Percentiles rank a stretch among this genome's conserved stretches.
Evolutionary conservation across 1,140 invertebrate genomes (phyloP).

Genomic region (Diachasma alloeum): DNA sequence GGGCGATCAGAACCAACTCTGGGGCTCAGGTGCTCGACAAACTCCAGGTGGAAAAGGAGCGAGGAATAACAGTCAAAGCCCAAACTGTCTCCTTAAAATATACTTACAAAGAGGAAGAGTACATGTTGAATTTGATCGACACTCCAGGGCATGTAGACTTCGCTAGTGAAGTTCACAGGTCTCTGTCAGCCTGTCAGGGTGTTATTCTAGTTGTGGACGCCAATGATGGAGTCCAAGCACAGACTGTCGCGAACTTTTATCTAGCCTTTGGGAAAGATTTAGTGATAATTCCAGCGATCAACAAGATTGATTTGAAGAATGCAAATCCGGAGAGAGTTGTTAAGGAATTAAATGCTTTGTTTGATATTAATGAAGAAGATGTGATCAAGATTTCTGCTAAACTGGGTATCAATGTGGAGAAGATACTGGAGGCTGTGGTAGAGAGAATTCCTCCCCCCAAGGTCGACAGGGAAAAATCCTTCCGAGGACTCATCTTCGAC

Average conservation of each 20-base stretch:
- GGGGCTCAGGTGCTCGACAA: constrained; percentile 89
- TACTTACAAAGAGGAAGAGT: constrained; percentile 70
- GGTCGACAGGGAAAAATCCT: constrained; percentile 68
- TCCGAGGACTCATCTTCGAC: constrained; percentile 90
- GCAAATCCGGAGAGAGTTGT: constrained; percentile 85
- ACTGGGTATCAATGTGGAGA: constrained; percentile 79
- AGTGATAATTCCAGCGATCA: constrained; percentile 90
- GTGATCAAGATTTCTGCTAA: constrained; percentile 89
- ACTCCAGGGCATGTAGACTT: constrained; percentile 99
- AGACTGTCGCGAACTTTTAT: constrained; percentile 97
- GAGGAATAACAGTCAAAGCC: constrained; percentile 98
- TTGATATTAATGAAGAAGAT: constrained; percentile 79
- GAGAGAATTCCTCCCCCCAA: constrained; percentile 80
- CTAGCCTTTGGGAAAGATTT: constrained; percentile 86
- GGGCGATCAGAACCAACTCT: constrained; percentile 76
- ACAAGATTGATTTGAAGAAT: constrained; percentile 95
- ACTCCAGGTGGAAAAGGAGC: constrained; percentile 88
- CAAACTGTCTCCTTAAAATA: constrained; percentile 93
- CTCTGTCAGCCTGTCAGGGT: constrained; percentile 92
- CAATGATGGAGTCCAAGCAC: constrained; percentile 96
- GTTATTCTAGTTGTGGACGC: constrained; percentile 95
- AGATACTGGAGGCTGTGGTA: constrained; percentile 81
- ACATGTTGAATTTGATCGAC: constrained; percentile 97
- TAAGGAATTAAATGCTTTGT: constrained; percentile 83
- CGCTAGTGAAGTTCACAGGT: constrained; percentile 93